phyloP scores from a whole-genome alignment of 37 sponge, comb jelly and placozoan genomes.

The Aplysina aerophoba region DNA sequence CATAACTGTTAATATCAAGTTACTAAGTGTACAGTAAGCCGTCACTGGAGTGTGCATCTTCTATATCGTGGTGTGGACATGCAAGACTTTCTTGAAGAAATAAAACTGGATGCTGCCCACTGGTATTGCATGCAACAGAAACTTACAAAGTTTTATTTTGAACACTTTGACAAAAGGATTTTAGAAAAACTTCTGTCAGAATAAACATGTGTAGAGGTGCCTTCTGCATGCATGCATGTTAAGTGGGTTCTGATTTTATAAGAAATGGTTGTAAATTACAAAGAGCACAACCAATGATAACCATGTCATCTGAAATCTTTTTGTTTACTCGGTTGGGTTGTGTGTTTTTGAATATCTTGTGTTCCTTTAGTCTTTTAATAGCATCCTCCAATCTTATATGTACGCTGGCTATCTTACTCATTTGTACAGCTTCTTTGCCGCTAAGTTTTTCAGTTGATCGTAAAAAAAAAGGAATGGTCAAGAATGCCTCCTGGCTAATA shows the following conservation, averaged over 20 bases:
- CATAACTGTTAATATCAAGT: constrained; percentile 22
- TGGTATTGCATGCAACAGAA: constrained; percentile 9
- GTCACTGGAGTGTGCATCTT: not conserved
- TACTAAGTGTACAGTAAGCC: not conserved
- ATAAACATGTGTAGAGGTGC: not conserved
- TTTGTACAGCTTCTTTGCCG: constrained; percentile 16
- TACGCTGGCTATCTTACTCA: constrained; percentile 1
- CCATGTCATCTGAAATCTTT: constrained; percentile 47
- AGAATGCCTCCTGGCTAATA: constrained; percentile 25
- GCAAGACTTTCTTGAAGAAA: constrained; percentile 9
- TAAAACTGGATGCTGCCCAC: not conserved
- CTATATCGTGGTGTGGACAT: constrained; percentile 19
- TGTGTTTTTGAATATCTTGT: constrained; percentile 28
- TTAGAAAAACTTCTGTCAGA: not conserved
- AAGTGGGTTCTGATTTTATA: constrained; percentile 30
- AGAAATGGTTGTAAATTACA: constrained; percentile 44
- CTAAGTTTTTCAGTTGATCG: constrained; percentile 12
- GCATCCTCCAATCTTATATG: constrained; percentile 27
- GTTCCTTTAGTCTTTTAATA: constrained; percentile 39
- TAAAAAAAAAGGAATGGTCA: constrained; percentile 23
- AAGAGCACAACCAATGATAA: constrained; percentile 48
- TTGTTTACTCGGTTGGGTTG: constrained; percentile 35
- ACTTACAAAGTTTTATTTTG: constrained; percentile 14
- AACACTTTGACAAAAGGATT: not conserved
- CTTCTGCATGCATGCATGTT: not conserved